Conservation (phyloP, 2,113 vertebrate species). For the Tamias sibiricus region DNA sequence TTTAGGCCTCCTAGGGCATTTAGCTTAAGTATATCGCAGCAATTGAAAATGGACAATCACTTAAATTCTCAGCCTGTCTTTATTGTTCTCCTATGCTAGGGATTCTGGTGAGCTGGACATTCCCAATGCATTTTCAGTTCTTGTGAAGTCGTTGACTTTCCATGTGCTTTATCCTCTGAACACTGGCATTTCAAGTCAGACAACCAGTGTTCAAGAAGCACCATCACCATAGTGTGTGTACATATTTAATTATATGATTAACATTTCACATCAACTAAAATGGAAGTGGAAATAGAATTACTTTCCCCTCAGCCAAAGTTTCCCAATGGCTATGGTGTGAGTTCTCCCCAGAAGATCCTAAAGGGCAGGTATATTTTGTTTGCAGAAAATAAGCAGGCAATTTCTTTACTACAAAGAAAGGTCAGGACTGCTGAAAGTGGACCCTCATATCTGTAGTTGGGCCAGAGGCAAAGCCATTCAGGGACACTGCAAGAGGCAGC, state of each 20-base stretch:
- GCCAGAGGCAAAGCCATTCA: background rate
- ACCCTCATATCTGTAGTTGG: background rate
- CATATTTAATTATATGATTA: conserved; percentile 1
- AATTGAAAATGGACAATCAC: background rate
- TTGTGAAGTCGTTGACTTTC: background rate
- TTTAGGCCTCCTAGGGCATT: background rate
- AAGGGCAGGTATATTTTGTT: background rate
- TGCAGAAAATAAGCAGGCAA: background rate
- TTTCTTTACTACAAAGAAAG: conserved; percentile 36
- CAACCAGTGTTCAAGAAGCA: background rate
- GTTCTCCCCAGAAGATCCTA: background rate
- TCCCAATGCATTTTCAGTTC: background rate
- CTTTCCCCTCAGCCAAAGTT: background rate
- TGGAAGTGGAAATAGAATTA: conserved; percentile 13
- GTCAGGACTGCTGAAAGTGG: background rate
- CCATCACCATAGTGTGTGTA: background rate
- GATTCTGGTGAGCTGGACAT: background rate
- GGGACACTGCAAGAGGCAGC: background rate
- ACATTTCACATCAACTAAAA: conserved; percentile 32
- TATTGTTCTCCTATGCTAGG: background rate
- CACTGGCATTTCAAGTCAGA: background rate
- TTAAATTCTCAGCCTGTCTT: background rate
- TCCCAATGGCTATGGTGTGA: background rate
- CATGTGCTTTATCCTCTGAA: background rate
- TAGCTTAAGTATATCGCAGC: background rate